phyloP scores from a whole-genome alignment of 2,888 invertebrate genomes.

The Cerastoderma edule region DNA sequence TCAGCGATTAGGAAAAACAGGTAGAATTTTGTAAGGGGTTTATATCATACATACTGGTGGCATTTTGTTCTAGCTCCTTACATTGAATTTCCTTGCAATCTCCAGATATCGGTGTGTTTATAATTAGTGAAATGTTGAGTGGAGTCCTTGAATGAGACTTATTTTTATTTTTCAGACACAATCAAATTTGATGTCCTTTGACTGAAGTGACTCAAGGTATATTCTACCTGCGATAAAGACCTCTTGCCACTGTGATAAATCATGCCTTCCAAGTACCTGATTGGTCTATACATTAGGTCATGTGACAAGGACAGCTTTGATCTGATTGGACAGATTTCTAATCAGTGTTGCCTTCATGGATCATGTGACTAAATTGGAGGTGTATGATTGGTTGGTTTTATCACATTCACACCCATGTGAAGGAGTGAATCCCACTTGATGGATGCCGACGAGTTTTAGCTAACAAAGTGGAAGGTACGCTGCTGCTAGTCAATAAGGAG shows the following conservation, averaged over 20 bases:
- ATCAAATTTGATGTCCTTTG: slow-evolving; percentile 60
- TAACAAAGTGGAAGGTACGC: no score
- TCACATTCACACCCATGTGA: no score
- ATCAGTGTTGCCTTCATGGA: slow-evolving; percentile 3
- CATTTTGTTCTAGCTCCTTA: no score
- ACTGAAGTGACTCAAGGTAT: slow-evolving; percentile 40
- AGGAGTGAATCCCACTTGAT: no score
- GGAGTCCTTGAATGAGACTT: not conserved
- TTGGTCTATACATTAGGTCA: slow-evolving; percentile 25
- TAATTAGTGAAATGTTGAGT: no score
- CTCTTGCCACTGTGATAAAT: slow-evolving; percentile 50
- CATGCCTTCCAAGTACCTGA: slow-evolving; percentile 54
- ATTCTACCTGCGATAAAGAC: slow-evolving; percentile 21
- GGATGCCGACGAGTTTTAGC: no score
- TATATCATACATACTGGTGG: no score
- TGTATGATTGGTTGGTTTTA: slow-evolving; percentile 26
- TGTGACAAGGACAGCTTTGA: slow-evolving; percentile 27
- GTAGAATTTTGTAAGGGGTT: no score
- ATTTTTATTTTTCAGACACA: slow-evolving; percentile 48
- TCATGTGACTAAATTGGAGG: slow-evolving; percentile 22
- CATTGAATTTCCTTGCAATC: no score
- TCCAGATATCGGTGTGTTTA: no score
- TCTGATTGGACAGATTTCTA: slow-evolving; percentile 18
- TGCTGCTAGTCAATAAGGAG: no score
- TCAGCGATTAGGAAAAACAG: no score